Base-by-base conservation (phyloP, 2,888 invertebrate genomes). In the Portevinia maculata region DNA sequence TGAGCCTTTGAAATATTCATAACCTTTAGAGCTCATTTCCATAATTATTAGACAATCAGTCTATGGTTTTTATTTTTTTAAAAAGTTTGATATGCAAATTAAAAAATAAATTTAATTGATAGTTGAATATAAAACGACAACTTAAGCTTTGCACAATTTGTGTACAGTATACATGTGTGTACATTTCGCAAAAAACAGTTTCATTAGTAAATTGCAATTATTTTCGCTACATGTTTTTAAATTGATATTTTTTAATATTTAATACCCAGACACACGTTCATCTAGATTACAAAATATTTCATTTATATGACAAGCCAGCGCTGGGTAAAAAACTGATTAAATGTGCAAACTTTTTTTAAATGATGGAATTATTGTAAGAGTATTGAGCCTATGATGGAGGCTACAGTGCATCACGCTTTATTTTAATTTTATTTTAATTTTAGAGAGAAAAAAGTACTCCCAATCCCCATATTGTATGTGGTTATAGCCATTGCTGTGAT, bases 401-500 rank as follows among this genome's bases (percentile, higher is more conserved):
- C 24, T 13, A 9, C 41, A 28, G 24, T 2, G 1, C 32, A 32
- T 53, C 24, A 6, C 13, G 15, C 32, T 50, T 46, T 52, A 32
- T 46, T 55, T 62, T 48, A 50, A 21, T 53, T 41, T 71, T 30
- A 4, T 48, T 28, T 28, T 44, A 13, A 3, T 24, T 21, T 24
- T 32, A 28, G 57, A 15, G 11, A 13, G 5, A 30, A 64, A 79
- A 48, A 39, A 60, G 39, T 53, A 55, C 48, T 55, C 41, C 17
- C 30, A n/a, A n/a, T n/a, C 17, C 50, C 50, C 44, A 62, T 62
- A 57, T n/a, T n/a, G n/a, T n/a, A n/a, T n/a, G n/a, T n/a, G n/a
- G 73, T 69, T 69, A 74, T 69, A 50, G 64, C 64, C 41, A 65
- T 65, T 64, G 55, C 73, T 62, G 73, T 73, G 79, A 79, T 79